Percentiles rank a stretch among this genome's conserved stretches.
Evolutionary conservation across 2,888 invertebrate genomes (phyloP).

Genomic region (Asteroscopus sphinx): DNA sequence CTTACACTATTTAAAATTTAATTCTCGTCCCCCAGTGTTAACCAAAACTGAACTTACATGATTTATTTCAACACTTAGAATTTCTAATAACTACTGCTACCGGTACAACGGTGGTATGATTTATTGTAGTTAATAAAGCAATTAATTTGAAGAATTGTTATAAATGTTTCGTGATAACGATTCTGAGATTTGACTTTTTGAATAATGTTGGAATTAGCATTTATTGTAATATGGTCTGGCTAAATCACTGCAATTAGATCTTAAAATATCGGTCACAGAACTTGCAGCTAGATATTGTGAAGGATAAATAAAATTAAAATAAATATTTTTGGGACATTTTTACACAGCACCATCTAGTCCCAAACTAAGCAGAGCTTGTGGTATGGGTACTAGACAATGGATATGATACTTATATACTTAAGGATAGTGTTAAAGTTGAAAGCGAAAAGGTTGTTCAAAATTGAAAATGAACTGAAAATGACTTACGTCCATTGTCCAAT

Average conservation of each 20-base stretch:
- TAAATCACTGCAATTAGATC: no score
- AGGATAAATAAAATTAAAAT: no score
- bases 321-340: no score
- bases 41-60: slow-evolving; percentile 26
- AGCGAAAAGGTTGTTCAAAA: no score
- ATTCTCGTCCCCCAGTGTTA: slow-evolving; percentile 29
- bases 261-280: not conserved
- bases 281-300: no score
- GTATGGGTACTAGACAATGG: no score
- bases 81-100: slow-evolving; percentile 57
- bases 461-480: no score
- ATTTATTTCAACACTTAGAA: slow-evolving; percentile 44
- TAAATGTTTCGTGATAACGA: slow-evolving; percentile 29
- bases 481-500: no score
- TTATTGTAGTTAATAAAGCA: slow-evolving; percentile 58
- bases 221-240: slow-evolving; percentile 16
- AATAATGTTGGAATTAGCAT: slow-evolving; percentile 25
- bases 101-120: slow-evolving; percentile 53
- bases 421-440: no score
- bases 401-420: no score
- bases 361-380: no score
- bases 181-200: slow-evolving; percentile 13
- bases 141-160: slow-evolving; percentile 56
- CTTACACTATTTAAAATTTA: not conserved
- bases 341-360: no score